Conservation (phyloP, 2,797 vertebrate genomes). For the Cephalopachus bancanus region DNA sequence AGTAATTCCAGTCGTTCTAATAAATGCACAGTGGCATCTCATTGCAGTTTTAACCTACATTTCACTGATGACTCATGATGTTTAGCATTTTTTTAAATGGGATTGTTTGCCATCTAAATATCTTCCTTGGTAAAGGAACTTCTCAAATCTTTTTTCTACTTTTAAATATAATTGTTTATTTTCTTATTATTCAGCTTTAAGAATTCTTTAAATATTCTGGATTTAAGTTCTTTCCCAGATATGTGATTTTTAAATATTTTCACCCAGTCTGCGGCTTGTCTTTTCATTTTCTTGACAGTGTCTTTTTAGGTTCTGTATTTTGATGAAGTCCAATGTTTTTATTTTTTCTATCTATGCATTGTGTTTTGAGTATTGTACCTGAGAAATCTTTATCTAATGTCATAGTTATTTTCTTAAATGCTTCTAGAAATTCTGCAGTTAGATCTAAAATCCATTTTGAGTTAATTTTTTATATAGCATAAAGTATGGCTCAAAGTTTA, state of each 20-base stretch:
- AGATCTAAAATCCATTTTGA: slow-evolving; percentile 16
- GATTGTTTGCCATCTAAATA: background rate
- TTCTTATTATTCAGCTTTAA: background rate
- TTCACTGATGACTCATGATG: background rate
- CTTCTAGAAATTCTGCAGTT: background rate
- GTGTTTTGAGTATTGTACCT: background rate
- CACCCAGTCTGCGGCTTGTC: background rate
- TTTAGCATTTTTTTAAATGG: background rate
- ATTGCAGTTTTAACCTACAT: background rate
- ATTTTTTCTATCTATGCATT: background rate
- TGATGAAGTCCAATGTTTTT: background rate
- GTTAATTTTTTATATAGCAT: background rate
- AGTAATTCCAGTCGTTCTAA: background rate
- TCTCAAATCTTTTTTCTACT: background rate
- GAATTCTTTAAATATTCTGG: background rate
- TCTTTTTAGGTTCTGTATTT: background rate
- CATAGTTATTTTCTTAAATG: background rate
- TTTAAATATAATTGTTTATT: slow-evolving; percentile 42
- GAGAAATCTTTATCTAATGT: slow-evolving; percentile 15
- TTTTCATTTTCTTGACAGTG: background rate
- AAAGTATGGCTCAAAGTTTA: background rate
- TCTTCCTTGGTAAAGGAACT: slow-evolving; percentile 16
- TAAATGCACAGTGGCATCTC: background rate
- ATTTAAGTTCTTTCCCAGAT: background rate
- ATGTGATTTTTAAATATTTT: background rate